Base-by-base conservation (phyloP, 2,888 invertebrate genomes). In the Podotricha telesiphe region DNA sequence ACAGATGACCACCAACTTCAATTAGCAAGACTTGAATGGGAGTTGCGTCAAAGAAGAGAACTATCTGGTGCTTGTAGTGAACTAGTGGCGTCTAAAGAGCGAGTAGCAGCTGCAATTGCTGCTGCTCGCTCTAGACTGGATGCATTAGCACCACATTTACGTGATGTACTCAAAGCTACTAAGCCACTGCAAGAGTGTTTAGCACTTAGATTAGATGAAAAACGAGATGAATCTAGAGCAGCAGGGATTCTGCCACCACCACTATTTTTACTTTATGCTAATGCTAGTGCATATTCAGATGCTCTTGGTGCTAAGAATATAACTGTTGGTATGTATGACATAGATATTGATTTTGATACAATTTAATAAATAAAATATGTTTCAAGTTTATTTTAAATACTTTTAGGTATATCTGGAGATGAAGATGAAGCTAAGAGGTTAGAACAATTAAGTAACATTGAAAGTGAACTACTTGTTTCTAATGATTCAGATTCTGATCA, bases 151-250 rank as follows among this genome's bases (percentile, higher is more conserved):
- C 98, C 98, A 0, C 96, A 97, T 75, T 91, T 99, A 8, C 80
- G 81, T 61, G 89, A 91, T 79, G 91, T 92, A 1, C 85, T 94
- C 3, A 87, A 96, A 93, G 95, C 97, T 0, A 97, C 98, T 0
- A 96, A 97, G 83, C 98, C 98, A 0, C 91, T 99, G 19, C 98
- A 98, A 88, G 97, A 98, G 79, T 96, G 97, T 78, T 93, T 99
- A 61, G 96, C 96, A 40, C 93, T 98, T 77, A 95, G 96, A 4
- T 93, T 97, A 68, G 97, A 97, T 83, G 96, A 96, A 79, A 95
- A 96, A 73, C 94, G 96, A 81, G 95, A 96, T 79, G 96, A 98
- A 80, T 95, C 96, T 76, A 94, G 95, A 79, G 94, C 95, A 71
- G 96, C 97, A 2, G 93, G 95, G 56, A 93, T 97, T 69, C 91